Percentiles rank a stretch among this genome's conserved stretches.
phyloP scores from a whole-genome alignment of 2,797 vertebrate genomes.

The Gymnoscopelus braueri region DNA sequence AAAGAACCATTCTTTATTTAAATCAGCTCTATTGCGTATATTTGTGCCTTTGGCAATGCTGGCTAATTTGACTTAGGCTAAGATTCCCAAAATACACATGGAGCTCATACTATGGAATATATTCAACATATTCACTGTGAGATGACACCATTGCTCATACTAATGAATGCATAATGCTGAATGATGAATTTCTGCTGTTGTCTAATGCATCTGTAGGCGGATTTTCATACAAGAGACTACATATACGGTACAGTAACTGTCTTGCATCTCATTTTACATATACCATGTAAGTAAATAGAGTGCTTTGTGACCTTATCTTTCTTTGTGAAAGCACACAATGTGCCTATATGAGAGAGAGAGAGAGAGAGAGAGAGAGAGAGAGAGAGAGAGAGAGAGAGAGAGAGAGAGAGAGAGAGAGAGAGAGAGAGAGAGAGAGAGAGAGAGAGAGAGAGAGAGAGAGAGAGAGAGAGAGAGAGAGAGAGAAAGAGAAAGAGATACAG shows the following conservation, averaged over 20 bases:
- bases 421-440: no score
- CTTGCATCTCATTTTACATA: slow-evolving; percentile 29
- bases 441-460: slow-evolving; percentile 7
- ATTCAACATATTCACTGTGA: slow-evolving; percentile 18
- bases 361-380: no score
- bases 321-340: no score
- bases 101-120: slow-evolving; percentile 15
- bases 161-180: slow-evolving; percentile 32
- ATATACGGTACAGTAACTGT: slow-evolving; percentile 35
- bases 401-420: no score
- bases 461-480: neutral
- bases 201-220: slow-evolving; percentile 23
- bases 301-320: no score
- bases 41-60: slow-evolving; percentile 7
- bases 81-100: slow-evolving; percentile 23
- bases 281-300: no score
- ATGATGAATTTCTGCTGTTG: slow-evolving; percentile 38
- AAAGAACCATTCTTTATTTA: slow-evolving; percentile 42
- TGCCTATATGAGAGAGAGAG: no score
- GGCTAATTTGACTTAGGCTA: slow-evolving; percentile 20
- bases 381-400: no score
- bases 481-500: slow-evolving; percentile 19
- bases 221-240: slow-evolving; percentile 46
- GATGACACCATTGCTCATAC: slow-evolving; percentile 33
- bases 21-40: slow-evolving; percentile 8